These are phyloP conservation scores for Drosophila atripex DNA, from an alignment of 2,888 invertebrate species.

Conservation along the genomic window DNA sequence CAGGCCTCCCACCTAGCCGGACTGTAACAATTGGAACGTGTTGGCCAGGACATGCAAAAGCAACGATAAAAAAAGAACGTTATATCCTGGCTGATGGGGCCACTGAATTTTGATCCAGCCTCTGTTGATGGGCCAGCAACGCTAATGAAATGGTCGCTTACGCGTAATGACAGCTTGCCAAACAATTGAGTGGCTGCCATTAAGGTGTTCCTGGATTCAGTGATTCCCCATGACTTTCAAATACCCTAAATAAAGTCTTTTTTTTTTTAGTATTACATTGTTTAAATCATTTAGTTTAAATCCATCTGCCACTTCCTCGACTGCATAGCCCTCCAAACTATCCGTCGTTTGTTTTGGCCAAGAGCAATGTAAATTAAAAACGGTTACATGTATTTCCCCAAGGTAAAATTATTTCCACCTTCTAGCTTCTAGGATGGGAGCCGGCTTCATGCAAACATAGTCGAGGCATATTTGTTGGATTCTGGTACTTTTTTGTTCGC, in stretches of 20 bases:
- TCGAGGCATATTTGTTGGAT: conserved; percentile 35
- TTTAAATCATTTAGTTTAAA: not conserved
- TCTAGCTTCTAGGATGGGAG: conserved; percentile 19
- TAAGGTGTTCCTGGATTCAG: conserved; percentile 11
- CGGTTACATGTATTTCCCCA: conserved; percentile 76
- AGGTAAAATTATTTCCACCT: conserved; percentile 74
- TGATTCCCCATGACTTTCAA: conserved; percentile 17
- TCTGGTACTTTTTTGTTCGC: conserved; percentile 22
- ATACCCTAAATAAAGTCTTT: conserved; percentile 40
- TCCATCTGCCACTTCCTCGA: not conserved
- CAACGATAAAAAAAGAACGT: conserved; percentile 15
- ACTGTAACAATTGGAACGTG: conserved; percentile 68
- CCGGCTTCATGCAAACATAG: conserved; percentile 21
- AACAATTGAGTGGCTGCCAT: conserved; percentile 58
- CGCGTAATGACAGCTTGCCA: conserved; percentile 64
- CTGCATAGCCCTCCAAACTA: conserved; percentile 46
- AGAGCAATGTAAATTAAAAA: conserved; percentile 75
- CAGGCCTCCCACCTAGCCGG: conserved; percentile 29
- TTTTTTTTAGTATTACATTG: not conserved
- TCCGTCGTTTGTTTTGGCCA: conserved; percentile 65
- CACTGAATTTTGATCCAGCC: conserved; percentile 6
- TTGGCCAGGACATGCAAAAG: conserved; percentile 56
- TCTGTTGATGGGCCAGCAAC: conserved; percentile 42
- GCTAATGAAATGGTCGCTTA: conserved; percentile 72
- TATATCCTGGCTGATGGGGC: conserved; percentile 16